These are phyloP conservation scores for Strigops habroptila DNA, from an alignment of 2,113 vertebrate genomes.

Conservation along the genomic window DNA sequence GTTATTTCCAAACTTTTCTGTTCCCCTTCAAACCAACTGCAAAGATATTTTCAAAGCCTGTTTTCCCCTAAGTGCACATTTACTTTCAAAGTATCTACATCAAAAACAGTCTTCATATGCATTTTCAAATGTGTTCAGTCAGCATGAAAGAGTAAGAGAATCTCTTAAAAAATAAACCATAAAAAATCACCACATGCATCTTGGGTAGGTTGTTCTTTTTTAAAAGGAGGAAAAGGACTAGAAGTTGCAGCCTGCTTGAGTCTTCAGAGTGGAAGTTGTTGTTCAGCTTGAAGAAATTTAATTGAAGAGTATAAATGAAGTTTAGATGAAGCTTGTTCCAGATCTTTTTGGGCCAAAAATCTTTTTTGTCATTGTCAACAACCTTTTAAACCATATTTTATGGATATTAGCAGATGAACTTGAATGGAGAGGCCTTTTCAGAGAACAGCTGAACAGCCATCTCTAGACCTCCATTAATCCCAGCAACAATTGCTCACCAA, in stretches of 20 bases:
- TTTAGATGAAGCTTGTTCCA: background rate
- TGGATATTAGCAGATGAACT: background rate
- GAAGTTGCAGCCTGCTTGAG: background rate
- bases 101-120: constrained; percentile 12
- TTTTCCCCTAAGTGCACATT: background rate
- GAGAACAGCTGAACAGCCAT: background rate
- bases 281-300: background rate
- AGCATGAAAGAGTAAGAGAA: constrained; percentile 15
- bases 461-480: background rate
- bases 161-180: background rate
- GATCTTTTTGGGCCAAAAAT: background rate
- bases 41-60: background rate
- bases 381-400: background rate
- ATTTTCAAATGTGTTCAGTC: constrained; percentile 40
- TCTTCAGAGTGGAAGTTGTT: background rate
- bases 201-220: background rate
- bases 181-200: background rate
- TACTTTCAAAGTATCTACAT: constrained; percentile 39
- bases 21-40: background rate
- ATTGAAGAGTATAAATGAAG: background rate
- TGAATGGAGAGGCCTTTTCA: background rate
- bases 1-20: background rate
- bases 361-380: background rate
- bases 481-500: background rate
- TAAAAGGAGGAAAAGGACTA: background rate